Conservation (phyloP, 2,888 invertebrate species). For the Campoletis raptor region DNA sequence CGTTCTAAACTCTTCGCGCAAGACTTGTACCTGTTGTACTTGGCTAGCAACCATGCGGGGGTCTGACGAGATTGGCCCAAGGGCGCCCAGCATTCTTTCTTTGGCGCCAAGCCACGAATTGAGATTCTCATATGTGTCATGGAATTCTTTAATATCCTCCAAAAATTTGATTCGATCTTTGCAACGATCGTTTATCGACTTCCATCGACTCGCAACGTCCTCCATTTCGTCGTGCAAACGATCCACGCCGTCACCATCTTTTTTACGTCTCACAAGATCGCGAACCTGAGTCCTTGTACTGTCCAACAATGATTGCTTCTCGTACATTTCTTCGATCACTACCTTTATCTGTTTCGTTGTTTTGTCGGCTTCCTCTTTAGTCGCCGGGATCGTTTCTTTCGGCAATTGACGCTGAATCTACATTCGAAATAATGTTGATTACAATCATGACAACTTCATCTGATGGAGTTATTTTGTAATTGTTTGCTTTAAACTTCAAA, state of each 20-base stretch:
- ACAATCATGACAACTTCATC: background rate
- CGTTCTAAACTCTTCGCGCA: constrained; percentile 97
- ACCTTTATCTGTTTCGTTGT: constrained; percentile 92
- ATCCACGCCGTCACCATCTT: constrained; percentile 93
- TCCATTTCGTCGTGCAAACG: constrained; percentile 93
- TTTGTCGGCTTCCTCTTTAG: constrained; percentile 96
- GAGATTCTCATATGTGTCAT: constrained; percentile 94
- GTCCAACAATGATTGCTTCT: constrained; percentile 95
- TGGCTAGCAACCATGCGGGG: constrained; percentile 98
- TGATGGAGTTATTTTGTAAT: too few species aligned
- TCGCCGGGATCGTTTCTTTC: constrained; percentile 91
- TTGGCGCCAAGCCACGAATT: constrained; percentile 96
- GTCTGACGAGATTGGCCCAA: constrained; percentile 98
- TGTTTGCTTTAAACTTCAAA: background rate
- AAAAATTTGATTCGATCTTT: constrained; percentile 91
- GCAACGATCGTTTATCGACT: constrained; percentile 93
- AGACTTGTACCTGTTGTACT: constrained; percentile 95
- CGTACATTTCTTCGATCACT: constrained; percentile 96
- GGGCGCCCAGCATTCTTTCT: constrained; percentile 97
- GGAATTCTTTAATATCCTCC: constrained; percentile 96
- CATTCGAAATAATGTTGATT: constrained; percentile 13
- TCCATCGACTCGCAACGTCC: constrained; percentile 93
- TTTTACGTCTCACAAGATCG: constrained; percentile 94
- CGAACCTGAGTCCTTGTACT: constrained; percentile 95
- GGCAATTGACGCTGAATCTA: constrained; percentile 93